phyloP scores from a whole-genome alignment of 2,888 invertebrate species.

The Pristionchus exspectatus region DNA sequence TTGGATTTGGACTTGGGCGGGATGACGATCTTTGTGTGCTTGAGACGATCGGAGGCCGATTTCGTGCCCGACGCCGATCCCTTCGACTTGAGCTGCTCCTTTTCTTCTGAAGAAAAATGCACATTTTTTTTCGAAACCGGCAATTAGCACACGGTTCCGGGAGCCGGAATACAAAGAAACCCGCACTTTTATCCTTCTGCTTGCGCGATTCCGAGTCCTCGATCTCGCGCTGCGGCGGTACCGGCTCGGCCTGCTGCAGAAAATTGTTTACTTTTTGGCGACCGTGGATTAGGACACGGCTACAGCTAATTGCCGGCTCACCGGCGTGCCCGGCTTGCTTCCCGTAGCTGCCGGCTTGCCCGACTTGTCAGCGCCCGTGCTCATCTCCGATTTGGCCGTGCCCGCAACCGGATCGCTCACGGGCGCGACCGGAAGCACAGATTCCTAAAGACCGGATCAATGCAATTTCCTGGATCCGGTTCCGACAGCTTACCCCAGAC shows the following conservation, averaged over 20 bases:
- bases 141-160: neutral
- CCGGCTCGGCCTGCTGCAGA: neutral
- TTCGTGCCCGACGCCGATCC: neutral
- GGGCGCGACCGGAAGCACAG: neutral
- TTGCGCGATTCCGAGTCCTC: neutral
- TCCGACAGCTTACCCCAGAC: neutral
- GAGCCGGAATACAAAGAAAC: neutral
- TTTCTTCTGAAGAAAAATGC: neutral
- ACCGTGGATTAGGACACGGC: neutral
- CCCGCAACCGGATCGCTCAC: neutral
- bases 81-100: neutral
- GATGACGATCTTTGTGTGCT: slow-evolving; percentile 15
- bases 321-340: neutral
- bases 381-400: slow-evolving; percentile 18
- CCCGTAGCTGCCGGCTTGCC: slow-evolving; percentile 2
- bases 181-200: neutral
- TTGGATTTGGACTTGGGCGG: slow-evolving; percentile 18
- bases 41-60: slow-evolving; percentile 11
- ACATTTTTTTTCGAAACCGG: neutral
- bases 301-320: neutral
- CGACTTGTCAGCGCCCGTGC: slow-evolving; percentile 11
- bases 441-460: neutral
- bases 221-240: neutral
- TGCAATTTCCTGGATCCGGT: neutral
- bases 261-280: neutral